Evolutionary conservation across 2,888 invertebrate genomes (phyloP).

Genomic region (Xanthostigma xanthostigma): DNA sequence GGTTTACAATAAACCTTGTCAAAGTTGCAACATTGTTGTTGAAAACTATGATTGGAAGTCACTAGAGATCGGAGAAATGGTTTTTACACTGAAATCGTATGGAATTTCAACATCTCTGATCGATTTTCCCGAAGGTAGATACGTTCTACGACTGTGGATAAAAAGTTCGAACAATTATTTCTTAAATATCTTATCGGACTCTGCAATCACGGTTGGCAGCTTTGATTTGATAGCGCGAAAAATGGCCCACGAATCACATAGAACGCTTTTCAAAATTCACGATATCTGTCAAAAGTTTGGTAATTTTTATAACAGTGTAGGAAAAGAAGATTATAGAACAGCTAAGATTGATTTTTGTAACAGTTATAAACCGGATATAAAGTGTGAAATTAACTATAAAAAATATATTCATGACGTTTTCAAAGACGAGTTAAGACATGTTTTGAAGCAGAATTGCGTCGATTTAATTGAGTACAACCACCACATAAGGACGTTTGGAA

Average conservation of each 20-base stretch:
- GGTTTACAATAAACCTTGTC: no score
- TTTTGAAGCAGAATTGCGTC: conserved; percentile 7
- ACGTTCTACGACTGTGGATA: conserved; percentile 19
- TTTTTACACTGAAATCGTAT: conserved; percentile 17
- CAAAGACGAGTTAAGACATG: conserved; percentile 8
- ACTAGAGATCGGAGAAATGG: conserved; percentile 14
- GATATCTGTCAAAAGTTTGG: conserved; percentile 21
- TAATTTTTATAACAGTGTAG: conserved; percentile 21
- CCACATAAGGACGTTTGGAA: background rate
- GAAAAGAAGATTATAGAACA: conserved; percentile 15
- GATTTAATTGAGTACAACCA: no score
- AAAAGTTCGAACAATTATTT: conserved; percentile 18
- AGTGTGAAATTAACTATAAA: conserved; percentile 11
- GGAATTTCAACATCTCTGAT: conserved; percentile 19
- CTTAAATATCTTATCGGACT: conserved; percentile 19
- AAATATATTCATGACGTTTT: conserved; percentile 10
- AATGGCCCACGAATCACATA: conserved; percentile 20
- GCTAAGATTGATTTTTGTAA: conserved; percentile 16
- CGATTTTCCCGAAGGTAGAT: conserved; percentile 11
- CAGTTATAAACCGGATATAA: conserved; percentile 17
- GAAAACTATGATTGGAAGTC: conserved; percentile 21
- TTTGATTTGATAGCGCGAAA: conserved; percentile 18
- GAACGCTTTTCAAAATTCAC: conserved; percentile 17
- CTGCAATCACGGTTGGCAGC: conserved; percentile 16
- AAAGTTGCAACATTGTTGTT: conserved; percentile 10